Conservation (phyloP, 2,888 invertebrate genomes). For the Stenurella melanura region DNA sequence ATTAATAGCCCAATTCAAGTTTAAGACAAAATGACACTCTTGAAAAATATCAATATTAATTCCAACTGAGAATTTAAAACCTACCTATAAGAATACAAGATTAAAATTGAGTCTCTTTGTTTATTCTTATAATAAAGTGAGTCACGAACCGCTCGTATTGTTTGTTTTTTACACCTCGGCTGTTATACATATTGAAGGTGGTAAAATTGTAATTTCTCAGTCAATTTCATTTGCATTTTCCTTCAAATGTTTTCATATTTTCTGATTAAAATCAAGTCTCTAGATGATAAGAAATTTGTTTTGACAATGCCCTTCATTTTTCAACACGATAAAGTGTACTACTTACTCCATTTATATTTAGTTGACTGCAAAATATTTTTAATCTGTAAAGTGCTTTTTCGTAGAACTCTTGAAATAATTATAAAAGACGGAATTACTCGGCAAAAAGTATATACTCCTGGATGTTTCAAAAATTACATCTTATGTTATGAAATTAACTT, state of each 20-base stretch:
- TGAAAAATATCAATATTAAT: neutral
- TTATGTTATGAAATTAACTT: neutral
- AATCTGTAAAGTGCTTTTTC: conserved; percentile 36
- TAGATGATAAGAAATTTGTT: conserved; percentile 29
- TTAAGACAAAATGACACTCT: neutral
- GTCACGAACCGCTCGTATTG: neutral
- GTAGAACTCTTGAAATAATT: conserved; percentile 31
- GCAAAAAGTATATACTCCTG: neutral
- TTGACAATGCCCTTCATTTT: conserved; percentile 29
- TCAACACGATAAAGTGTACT: conserved; percentile 31
- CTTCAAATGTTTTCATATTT: conserved; percentile 24
- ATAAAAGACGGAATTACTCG: conserved; percentile 14
- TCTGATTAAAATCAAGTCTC: conserved; percentile 28
- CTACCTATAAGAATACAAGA: too few species aligned
- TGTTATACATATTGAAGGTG: conserved; percentile 18
- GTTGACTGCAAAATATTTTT: conserved; percentile 26
- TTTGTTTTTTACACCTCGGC: neutral
- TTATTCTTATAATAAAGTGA: neutral
- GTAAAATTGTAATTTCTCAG: conserved; percentile 26
- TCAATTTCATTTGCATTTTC: conserved; percentile 33
- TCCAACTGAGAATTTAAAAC: neutral
- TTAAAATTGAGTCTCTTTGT: neutral
- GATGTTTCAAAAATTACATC: neutral
- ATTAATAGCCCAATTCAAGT: too few species aligned
- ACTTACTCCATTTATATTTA: conserved; percentile 30